Evolutionary conservation across 2,113 vertebrate species (phyloP), one percentile per base, ranked within the genome.

Genomic region (Columba livia): DNA sequence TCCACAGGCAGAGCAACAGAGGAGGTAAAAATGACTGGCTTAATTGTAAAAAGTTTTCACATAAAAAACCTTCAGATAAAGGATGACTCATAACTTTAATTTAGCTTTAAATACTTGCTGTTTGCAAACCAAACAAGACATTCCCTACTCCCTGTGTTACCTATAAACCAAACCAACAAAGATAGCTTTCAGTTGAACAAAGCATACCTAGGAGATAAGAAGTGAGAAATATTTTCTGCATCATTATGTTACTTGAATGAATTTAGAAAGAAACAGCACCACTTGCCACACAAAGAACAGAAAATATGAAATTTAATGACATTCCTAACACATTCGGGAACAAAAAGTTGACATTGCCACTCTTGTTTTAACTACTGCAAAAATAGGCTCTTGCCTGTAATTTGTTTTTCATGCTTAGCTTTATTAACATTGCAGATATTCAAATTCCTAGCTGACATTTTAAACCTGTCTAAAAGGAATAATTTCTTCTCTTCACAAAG

Each of bases 51-150:
- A 84, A 75, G 65, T 79, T 88, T 91, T 90, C 71, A 86, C 75
- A 64, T 67, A 28, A 79, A 96, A 83, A 84, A 25, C 6, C 72
- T 84, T 71, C 77, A 89, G 90, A 88, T 95, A 90, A 91, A 88
- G 34, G 54, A 74, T 96, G 85, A 96, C 79, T 94, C 94, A 93
- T 69, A 94, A 90, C 42, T 83, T 91, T 72, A 92, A 94, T 79
- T 96, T 83, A 88, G 51, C 72, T 93, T 93, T 88, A 91, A 91
- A 94, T 94, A 83, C 88, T 82, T 79, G 73, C 79, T 84, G 92
- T 95, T 96, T 93, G 65, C 94, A 96, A 95, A 89, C 73, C 92
- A 90, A 95, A 94, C 79, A 97, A 83, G 82, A 87, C 83, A 84
- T 91, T 81, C 79, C 61, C 53, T 77, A 31, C 32, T 73, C 38